Evolutionary conservation across 2,888 invertebrate species (phyloP).

Genomic region (Acronicta leporina): DNA sequence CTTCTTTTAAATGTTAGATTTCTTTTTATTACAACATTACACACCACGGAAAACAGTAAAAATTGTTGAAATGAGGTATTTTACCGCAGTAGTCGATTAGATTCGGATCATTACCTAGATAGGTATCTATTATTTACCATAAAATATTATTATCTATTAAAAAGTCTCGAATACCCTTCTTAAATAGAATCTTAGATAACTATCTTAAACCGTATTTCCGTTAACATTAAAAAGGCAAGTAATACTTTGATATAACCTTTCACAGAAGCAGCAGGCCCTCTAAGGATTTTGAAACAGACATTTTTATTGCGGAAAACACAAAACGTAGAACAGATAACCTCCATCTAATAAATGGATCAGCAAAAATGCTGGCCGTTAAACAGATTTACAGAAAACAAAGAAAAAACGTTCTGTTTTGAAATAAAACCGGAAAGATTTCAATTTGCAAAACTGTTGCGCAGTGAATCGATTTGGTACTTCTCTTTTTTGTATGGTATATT

Average conservation of each 20-base stretch:
- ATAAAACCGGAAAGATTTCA: conserved; percentile 23
- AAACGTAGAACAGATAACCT: conserved; percentile 46
- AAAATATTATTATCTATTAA: too few species aligned
- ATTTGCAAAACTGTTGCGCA: conserved; percentile 3
- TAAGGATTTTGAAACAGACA: conserved; percentile 22
- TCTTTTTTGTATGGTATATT: too few species aligned
- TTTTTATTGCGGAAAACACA: conserved; percentile 44
- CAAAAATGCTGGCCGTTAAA: conserved; percentile 40
- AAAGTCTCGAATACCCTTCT: too few species aligned
- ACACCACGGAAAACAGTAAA: too few species aligned
- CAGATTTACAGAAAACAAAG: conserved; percentile 31
- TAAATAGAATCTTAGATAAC: conserved; percentile 1
- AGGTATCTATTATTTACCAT: too few species aligned
- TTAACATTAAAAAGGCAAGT: conserved; percentile 18
- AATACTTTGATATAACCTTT: conserved; percentile 29
- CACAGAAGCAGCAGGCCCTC: conserved; percentile 27
- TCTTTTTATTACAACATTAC: too few species aligned
- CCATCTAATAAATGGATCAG: conserved; percentile 46
- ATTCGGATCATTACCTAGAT: too few species aligned
- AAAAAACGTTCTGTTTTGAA: conserved; percentile 9
- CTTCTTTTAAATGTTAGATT: too few species aligned
- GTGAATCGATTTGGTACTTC: too few species aligned
- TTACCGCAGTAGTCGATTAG: too few species aligned
- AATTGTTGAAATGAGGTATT: too few species aligned
- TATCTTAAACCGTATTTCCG: conserved; percentile 5